These are phyloP conservation scores for Characodon lateralis DNA, from an alignment of 2,797 vertebrate species.

Conservation along the genomic window DNA sequence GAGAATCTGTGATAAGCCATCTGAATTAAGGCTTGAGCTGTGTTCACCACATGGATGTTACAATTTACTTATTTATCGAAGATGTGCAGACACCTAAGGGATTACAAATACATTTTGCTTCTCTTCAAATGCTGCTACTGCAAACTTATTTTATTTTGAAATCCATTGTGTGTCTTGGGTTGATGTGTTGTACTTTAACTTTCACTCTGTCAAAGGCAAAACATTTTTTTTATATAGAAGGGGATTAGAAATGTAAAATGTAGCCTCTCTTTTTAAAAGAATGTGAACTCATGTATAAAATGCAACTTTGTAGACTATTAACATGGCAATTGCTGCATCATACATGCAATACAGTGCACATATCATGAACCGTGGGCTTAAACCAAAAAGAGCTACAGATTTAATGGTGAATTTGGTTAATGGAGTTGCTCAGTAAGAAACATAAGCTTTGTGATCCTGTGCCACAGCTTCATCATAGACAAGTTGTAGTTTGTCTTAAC, in stretches of 20 bases:
- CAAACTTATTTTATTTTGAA: conserved; percentile 27
- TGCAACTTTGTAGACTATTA: conserved; percentile 46
- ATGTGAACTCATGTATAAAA: conserved; percentile 20
- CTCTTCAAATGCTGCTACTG: conserved; percentile 32
- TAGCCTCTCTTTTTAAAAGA: conserved; percentile 50
- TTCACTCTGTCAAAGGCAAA: conserved; percentile 38
- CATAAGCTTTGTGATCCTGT: conserved; percentile 48
- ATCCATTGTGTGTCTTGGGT: conserved; percentile 14
- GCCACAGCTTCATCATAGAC: conserved; percentile 37
- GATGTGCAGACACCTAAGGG: conserved; percentile 35
- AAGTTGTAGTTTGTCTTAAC: conserved; percentile 1
- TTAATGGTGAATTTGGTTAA: neutral
- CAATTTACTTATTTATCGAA: conserved; percentile 16
- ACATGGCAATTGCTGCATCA: conserved; percentile 31
- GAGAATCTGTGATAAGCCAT: conserved; percentile 64
- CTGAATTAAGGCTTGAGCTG: conserved; percentile 44
- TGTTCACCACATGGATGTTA: conserved; percentile 70
- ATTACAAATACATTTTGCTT: conserved; percentile 31
- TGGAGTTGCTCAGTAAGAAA: neutral
- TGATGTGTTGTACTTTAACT: conserved; percentile 12
- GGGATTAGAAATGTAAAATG: conserved; percentile 44
- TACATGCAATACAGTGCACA: conserved; percentile 20
- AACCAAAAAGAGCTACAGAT: conserved; percentile 56
- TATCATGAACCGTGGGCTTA: conserved; percentile 52
- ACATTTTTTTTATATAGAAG: conserved; percentile 50